These are phyloP conservation scores for Geotrypetes seraphini DNA, from an alignment of 2,797 vertebrate genomes.

Conservation along the genomic window DNA sequence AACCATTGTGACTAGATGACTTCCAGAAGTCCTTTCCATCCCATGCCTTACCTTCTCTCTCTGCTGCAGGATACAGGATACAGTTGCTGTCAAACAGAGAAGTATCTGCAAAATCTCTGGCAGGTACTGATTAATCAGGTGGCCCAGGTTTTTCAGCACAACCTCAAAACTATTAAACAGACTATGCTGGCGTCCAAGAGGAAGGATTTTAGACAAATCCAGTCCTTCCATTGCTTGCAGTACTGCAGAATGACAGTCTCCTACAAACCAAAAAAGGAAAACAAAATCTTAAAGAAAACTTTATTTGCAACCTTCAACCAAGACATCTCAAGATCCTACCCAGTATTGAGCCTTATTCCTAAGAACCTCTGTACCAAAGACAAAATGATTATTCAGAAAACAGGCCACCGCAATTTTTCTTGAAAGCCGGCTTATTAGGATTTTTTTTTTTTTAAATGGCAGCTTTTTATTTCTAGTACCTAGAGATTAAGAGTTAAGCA, in stretches of 20 bases:
- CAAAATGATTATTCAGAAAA: too few relatives aligned
- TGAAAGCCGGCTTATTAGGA: too few relatives aligned
- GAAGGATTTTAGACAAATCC: conserved; percentile 67
- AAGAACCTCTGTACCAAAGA: too few relatives aligned
- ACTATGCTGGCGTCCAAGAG: conserved; percentile 87
- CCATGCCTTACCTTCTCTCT: conserved; percentile 70
- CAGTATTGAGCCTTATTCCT: too few relatives aligned
- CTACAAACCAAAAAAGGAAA: conserved; percentile 33
- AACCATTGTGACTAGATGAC: too few relatives aligned
- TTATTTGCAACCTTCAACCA: too few relatives aligned
- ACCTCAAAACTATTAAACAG: conserved; percentile 77
- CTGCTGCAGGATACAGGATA: conserved; percentile 64
- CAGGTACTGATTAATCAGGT: conserved; percentile 71
- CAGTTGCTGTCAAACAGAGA: conserved; percentile 72
- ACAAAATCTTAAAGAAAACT: neutral
- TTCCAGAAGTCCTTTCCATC: too few relatives aligned
- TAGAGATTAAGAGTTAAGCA: too few relatives aligned
- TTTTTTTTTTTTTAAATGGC: too few relatives aligned
- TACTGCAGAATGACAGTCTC: conserved; percentile 68
- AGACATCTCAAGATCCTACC: too few relatives aligned
- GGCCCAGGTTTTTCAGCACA: conserved; percentile 82
- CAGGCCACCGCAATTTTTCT: too few relatives aligned
- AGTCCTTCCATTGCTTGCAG: conserved; percentile 57
- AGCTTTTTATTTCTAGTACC: too few relatives aligned
- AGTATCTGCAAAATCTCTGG: conserved; percentile 86